Conservation (phyloP, 2,888 invertebrate genomes). For the Cecidostiba fungosa region DNA sequence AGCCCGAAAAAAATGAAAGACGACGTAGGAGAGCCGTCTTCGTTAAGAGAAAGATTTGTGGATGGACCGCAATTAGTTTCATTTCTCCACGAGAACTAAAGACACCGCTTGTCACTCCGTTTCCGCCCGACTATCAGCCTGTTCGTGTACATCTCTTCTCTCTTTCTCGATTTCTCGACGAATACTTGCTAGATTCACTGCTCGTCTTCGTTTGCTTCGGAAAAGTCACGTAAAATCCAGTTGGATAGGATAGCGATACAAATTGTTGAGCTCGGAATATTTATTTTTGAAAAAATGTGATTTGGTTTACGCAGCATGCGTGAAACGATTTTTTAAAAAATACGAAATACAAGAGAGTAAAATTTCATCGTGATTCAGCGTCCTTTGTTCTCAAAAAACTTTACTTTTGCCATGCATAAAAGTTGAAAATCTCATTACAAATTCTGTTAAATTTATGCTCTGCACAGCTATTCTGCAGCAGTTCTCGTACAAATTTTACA, state of each 20-base stretch:
- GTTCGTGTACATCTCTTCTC: background rate
- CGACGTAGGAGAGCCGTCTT: constrained; percentile 65
- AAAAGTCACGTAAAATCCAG: constrained; percentile 58
- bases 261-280: constrained; percentile 11
- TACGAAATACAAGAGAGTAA: background rate
- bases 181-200: too few relatives aligned
- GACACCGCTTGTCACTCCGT: constrained; percentile 63
- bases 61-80: constrained; percentile 75
- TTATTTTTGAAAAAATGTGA: background rate
- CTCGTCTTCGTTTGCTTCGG: constrained; percentile 58
- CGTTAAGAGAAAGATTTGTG: constrained; percentile 68
- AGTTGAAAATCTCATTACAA: background rate
- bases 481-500: background rate
- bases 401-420: background rate
- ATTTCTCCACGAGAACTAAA: constrained; percentile 67
- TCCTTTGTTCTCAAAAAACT: background rate
- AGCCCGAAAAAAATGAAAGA: constrained; percentile 28
- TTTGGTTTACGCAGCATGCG: background rate
- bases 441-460: background rate
- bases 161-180: background rate
- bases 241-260: constrained; percentile 60
- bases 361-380: background rate
- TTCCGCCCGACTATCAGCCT: background rate
- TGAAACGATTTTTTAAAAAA: background rate
- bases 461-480: background rate